Evolutionary conservation across 2,113 vertebrate species (phyloP).

Genomic region (Aleadryas rufinucha): DNA sequence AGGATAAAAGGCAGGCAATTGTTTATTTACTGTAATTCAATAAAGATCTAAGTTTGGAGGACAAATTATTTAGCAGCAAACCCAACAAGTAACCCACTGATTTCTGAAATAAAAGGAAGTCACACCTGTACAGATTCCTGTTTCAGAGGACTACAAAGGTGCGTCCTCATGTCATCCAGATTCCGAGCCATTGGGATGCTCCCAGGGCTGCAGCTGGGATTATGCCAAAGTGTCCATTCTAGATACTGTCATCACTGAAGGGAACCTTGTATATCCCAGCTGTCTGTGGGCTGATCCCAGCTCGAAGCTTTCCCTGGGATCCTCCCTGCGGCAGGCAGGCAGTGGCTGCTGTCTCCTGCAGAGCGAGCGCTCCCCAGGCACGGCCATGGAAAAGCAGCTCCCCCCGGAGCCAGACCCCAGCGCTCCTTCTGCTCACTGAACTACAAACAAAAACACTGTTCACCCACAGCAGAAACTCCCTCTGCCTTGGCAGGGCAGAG

Average conservation of each 20-base stretch:
- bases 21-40: background rate
- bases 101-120: background rate
- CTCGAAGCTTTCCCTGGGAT: background rate
- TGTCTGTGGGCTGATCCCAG: background rate
- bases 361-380: background rate
- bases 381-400: background rate
- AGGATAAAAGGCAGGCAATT: background rate
- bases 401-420: background rate
- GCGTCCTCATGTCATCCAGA: accelerated
- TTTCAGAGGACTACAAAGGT: background rate
- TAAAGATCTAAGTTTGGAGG: background rate
- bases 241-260: background rate
- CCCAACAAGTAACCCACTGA: background rate
- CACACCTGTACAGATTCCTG: background rate
- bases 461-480: background rate
- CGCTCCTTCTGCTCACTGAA: background rate
- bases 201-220: background rate
- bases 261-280: background rate
- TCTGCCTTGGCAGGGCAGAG: background rate
- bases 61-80: background rate
- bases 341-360: background rate
- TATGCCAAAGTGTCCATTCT: background rate
- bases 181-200: accelerated
- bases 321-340: accelerated
- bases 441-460: background rate